phyloP scores from a whole-genome alignment of 1,140 invertebrate species.

The Antheraea pernyi region DNA sequence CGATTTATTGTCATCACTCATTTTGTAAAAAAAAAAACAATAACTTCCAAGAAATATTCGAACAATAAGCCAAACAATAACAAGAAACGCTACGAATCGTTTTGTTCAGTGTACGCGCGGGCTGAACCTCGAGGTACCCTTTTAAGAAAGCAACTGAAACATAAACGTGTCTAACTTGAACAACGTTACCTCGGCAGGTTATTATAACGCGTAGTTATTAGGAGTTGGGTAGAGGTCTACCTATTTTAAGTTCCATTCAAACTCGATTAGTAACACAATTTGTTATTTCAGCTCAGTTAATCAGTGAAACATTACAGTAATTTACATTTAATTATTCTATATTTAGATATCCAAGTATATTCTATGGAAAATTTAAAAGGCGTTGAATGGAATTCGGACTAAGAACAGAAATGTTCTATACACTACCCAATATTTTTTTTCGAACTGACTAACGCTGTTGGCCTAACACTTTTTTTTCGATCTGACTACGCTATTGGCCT shows the following conservation, averaged over 20 bases:
- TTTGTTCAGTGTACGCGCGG: background rate
- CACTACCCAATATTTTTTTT: too few relatives aligned
- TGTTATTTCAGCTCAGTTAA: too few relatives aligned
- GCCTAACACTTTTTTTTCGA: too few relatives aligned
- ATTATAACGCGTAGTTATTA: background rate
- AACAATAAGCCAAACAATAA: background rate
- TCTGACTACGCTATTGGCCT: too few relatives aligned
- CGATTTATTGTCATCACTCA: conserved; percentile 17
- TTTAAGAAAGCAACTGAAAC: conserved; percentile 8
- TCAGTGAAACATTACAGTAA: too few relatives aligned
- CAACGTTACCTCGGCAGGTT: background rate
- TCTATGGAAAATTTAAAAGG: too few relatives aligned
- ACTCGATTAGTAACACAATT: too few relatives aligned
- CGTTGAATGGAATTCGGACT: too few relatives aligned
- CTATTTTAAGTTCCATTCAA: background rate
- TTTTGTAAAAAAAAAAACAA: conserved; percentile 13
- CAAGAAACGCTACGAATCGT: background rate
- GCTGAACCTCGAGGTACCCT: background rate
- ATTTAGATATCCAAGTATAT: too few relatives aligned
- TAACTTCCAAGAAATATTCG: background rate
- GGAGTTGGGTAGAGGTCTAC: background rate
- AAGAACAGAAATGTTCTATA: too few relatives aligned
- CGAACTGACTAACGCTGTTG: too few relatives aligned
- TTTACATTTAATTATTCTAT: too few relatives aligned
- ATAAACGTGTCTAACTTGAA: background rate